phyloP scores from a whole-genome alignment of 2,797 vertebrate genomes.

The Amazona ochrocephala region DNA sequence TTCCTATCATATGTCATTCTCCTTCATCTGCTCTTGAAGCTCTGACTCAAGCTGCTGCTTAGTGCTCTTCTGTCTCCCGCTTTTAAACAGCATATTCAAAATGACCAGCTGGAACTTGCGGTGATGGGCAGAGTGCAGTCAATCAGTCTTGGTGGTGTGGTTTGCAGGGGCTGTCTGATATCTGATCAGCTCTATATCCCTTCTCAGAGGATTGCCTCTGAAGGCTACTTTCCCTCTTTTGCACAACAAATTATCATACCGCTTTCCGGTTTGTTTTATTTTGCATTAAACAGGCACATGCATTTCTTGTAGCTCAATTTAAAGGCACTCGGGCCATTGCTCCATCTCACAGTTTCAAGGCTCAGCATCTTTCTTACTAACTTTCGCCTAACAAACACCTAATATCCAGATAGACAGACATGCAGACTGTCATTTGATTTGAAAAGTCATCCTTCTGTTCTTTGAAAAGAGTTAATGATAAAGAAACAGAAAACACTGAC shows the following conservation, averaged over 20 bases:
- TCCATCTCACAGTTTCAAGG: background rate
- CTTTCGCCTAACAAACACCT: background rate
- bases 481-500: background rate
- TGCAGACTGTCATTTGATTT: background rate
- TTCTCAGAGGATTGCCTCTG: background rate
- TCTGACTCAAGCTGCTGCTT: background rate
- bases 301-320: background rate
- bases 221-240: background rate
- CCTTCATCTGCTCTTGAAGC: constrained; percentile 2
- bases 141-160: background rate
- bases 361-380: background rate
- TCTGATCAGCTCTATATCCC: background rate
- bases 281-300: background rate
- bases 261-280: background rate
- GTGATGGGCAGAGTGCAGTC: background rate
- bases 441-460: background rate
- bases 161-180: background rate
- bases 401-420: background rate
- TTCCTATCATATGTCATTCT: background rate
- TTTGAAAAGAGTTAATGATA: background rate
- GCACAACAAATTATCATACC: background rate
- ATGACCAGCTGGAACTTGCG: background rate
- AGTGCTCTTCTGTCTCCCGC: background rate
- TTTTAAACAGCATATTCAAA: background rate
- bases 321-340: background rate